These are phyloP conservation scores for Papilio aristodemus DNA, from an alignment of 1,140 invertebrate species.

Conservation along the genomic window DNA sequence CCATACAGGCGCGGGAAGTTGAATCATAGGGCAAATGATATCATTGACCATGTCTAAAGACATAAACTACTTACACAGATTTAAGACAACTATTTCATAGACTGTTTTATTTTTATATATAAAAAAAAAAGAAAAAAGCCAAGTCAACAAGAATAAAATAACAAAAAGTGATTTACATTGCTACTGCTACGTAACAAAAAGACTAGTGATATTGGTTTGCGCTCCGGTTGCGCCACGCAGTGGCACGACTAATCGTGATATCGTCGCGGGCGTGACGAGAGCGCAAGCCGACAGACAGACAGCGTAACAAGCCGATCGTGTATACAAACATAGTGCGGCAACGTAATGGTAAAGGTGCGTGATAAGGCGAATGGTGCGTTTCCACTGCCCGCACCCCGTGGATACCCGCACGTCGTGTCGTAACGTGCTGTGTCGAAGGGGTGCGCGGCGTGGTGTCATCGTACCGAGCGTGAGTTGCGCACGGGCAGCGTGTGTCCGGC, in stretches of 20 bases:
- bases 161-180: conserved; percentile 5
- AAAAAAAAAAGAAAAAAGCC: not conserved
- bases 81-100: conserved; percentile 32
- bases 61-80: conserved; percentile 35
- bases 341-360: conserved; percentile 46
- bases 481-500: conserved; percentile 76
- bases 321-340: conserved; percentile 67
- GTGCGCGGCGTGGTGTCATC: conserved; percentile 37
- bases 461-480: conserved; percentile 77
- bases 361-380: conserved; percentile 30
- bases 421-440: conserved; percentile 9
- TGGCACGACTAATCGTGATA: conserved; percentile 33
- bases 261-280: conserved; percentile 45
- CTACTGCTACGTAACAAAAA: conserved; percentile 27
- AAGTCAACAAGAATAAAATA: conserved; percentile 4
- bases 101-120: not conserved
- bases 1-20: conserved; percentile 39
- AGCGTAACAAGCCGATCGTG: conserved; percentile 63
- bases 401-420: conserved; percentile 4
- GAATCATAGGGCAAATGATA: conserved; percentile 42
- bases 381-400: conserved; percentile 19
- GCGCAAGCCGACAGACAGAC: conserved; percentile 46
- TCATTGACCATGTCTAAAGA: conserved; percentile 36
- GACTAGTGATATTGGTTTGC: conserved; percentile 38
- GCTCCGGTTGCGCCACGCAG: conserved; percentile 43